Evolutionary conservation across 2,797 vertebrate species (phyloP), one percentile per base, ranked within the genome.

Genomic region (Orestias chungarensis): DNA sequence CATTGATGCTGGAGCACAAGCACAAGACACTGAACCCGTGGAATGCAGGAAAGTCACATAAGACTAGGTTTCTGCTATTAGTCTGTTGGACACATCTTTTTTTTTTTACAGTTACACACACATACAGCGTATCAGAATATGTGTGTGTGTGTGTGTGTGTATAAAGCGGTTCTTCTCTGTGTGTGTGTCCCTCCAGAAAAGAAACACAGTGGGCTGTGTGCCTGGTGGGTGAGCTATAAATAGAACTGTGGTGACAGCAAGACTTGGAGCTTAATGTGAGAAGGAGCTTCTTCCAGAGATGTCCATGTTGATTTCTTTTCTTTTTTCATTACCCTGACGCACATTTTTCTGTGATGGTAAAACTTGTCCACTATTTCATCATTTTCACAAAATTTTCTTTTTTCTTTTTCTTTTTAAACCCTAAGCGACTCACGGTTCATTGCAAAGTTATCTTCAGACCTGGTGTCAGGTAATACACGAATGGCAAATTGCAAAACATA

Each of bases 181-280:
- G 38, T 52, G 38, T 49, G 49, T 52, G 54, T 74, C 38, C 75
- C 71, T 70, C 70, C 44, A 74, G 75, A 86, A 85, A 86, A 85
- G 78, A 86, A 85, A 61, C 18, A 65, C 84, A 76, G 83, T 75
- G 68, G 75, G 86, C 87, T 27, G 81, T 73, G 64, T 70, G 86
- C 80, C 86, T 88, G 84, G 76, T 87, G 87, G 84, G 82, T 23
- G 70, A 77, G 72, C 87, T 91, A 91, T 90, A 90, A 93, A 92
- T 92, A 91, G 82, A 79, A 65, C 52, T 27, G 35, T 86, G 86
- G 80, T 89, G 91, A 93, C 91, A 91, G 85, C 86, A 84, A 82
- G 84, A 86, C 82, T 88, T 81, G 47, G 68, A 84, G 91, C 80
- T 74, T 77, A 75, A 82, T 76, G 82, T 86, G 82, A 82, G 73